These are phyloP conservation scores for human (Homo sapiens) DNA, from an alignment of 2,113 vertebrate genomes.

Conservation along the genomic window GRCh38 chr3:113284501-113285000, in stretches of 20 bases:
- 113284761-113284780: conserved; percentile 73
- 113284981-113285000: rapidly evolving
- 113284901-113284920: conserved; percentile 20
- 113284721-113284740: not conserved
- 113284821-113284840: conserved; percentile 82
- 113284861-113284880: not conserved
- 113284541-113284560: conserved; percentile 84
- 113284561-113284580: conserved; percentile 84
- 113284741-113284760: conserved; percentile 17
- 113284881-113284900: not conserved
- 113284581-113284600: rapidly evolving
- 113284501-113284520: conserved; percentile 72
- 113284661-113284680: not conserved
- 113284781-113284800: conserved; percentile 83
- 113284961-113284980: not conserved
- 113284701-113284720: not conserved
- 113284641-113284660: not conserved
- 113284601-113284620: rapidly evolving
- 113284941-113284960: not conserved
- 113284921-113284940: not conserved
- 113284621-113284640: rapidly evolving
- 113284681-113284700: not conserved
- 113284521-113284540: conserved; percentile 82
- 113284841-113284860: conserved; percentile 87
- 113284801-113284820: conserved; percentile 84